phyloP scores from a whole-genome alignment of 2,888 invertebrate genomes.

The Ochropleura plecta region DNA sequence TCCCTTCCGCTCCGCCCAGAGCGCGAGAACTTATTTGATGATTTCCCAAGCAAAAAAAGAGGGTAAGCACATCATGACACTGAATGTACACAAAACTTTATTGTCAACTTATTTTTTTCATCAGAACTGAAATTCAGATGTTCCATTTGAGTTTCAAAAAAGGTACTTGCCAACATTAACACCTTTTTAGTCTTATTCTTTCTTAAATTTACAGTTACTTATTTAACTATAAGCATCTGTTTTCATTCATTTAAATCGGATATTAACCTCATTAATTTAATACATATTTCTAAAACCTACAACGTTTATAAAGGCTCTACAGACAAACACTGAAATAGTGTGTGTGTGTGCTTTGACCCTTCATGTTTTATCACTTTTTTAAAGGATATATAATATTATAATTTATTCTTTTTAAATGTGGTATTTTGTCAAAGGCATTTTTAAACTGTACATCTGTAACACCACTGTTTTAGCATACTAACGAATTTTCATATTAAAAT shows the following conservation, averaged over 20 bases:
- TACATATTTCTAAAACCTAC: not conserved
- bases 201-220: not conserved
- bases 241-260: not conserved
- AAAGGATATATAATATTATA: not conserved
- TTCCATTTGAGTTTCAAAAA: not conserved
- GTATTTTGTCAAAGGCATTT: conserved; percentile 26
- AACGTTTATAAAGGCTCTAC: not conserved
- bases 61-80: too few species aligned
- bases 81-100: not conserved
- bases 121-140: not conserved
- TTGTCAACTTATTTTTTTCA: not conserved
- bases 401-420: conserved; percentile 34
- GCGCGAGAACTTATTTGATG: too few species aligned
- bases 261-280: not conserved
- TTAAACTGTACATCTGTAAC: conserved; percentile 12
- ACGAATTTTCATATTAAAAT: conserved; percentile 8
- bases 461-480: conserved; percentile 13
- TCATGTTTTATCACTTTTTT: conserved; percentile 9
- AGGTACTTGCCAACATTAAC: not conserved
- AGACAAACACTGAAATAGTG: conserved; percentile 15
- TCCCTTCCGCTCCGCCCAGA: too few species aligned
- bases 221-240: not conserved
- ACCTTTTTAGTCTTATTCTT: not conserved
- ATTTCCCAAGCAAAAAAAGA: not conserved
- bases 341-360: conserved; percentile 1